Evolutionary conservation across 23 tunicate species (phyloP).

Genomic region (Aplidium turbinatum): DNA sequence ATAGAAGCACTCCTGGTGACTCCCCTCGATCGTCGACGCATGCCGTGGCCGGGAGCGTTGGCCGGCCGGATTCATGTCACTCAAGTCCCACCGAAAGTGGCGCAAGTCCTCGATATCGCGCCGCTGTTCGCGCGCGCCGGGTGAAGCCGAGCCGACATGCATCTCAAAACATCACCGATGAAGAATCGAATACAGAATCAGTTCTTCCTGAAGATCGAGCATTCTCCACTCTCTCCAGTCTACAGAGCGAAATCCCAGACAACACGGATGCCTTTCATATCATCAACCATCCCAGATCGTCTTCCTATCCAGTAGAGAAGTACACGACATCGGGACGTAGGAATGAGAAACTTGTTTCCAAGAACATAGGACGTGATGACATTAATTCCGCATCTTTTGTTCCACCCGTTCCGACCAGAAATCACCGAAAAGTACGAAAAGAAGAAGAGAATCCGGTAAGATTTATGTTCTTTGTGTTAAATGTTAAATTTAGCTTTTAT

Average conservation of each 20-base stretch:
- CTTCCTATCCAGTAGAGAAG: conserved; percentile 19
- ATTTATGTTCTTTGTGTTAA: no score
- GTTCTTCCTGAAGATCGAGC: conserved; percentile 67
- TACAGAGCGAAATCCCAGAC: conserved; percentile 18
- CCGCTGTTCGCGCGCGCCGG: background rate
- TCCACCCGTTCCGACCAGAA: no score
- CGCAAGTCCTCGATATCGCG: background rate
- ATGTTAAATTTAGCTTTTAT: no score
- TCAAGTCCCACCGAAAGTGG: conserved; percentile 35
- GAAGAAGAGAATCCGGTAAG: no score
- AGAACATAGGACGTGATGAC: no score
- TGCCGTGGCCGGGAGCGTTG: conserved; percentile 70
- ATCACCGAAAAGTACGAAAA: no score
- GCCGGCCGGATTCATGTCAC: conserved; percentile 29
- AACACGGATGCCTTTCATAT: background rate
- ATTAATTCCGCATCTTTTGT: no score
- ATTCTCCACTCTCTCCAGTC: conserved; percentile 62
- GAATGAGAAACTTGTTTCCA: no score
- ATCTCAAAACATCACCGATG: conserved; percentile 43
- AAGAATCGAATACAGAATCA: conserved; percentile 85
- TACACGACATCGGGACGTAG: no score
- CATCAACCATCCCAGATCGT: conserved; percentile 1
- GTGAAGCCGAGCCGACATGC: background rate
- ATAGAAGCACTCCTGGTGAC: conserved; percentile 59
- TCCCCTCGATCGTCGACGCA: conserved; percentile 54